A percentile compares a stretch with the other conserved stretches of the same genome.
Conservation (phyloP, 2,113 vertebrate species). For the Vireo altiloquus region DNA sequence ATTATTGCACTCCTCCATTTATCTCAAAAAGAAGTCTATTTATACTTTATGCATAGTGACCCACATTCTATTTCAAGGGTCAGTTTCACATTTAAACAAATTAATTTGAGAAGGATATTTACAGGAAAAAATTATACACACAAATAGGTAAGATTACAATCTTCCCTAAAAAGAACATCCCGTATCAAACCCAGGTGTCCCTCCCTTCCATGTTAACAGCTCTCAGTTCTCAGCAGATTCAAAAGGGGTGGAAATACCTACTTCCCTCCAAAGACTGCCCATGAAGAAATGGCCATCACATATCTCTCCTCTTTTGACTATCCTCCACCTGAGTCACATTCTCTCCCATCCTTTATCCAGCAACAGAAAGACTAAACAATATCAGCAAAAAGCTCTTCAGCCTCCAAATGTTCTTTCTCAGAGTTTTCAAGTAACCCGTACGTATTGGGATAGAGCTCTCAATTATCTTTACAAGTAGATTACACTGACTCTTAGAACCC, state of each 20-base stretch:
- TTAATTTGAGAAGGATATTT: neutral
- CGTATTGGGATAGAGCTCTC: neutral
- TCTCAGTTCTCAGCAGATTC: neutral
- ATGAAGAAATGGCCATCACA: neutral
- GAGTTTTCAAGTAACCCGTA: neutral
- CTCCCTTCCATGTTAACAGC: neutral
- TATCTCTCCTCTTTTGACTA: neutral
- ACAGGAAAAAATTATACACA: neutral
- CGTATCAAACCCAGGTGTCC: neutral
- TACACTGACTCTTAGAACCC: neutral
- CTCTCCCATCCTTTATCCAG: neutral
- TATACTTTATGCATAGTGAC: neutral
- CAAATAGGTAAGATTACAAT: neutral
- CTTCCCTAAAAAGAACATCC: neutral
- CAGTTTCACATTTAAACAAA: neutral
- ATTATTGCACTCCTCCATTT: neutral
- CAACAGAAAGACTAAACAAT: neutral
- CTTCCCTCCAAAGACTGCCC: neutral
- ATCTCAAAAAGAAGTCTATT: neutral
- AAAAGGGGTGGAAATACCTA: neutral
- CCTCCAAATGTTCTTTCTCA: neutral
- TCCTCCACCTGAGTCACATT: neutral
- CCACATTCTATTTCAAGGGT: neutral
- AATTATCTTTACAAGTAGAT: neutral
- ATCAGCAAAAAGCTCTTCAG: neutral